Percentiles rank a stretch among this genome's conserved stretches.
phyloP scores from a whole-genome alignment of 2,888 invertebrate species.

The Drosophila phalerata region DNA sequence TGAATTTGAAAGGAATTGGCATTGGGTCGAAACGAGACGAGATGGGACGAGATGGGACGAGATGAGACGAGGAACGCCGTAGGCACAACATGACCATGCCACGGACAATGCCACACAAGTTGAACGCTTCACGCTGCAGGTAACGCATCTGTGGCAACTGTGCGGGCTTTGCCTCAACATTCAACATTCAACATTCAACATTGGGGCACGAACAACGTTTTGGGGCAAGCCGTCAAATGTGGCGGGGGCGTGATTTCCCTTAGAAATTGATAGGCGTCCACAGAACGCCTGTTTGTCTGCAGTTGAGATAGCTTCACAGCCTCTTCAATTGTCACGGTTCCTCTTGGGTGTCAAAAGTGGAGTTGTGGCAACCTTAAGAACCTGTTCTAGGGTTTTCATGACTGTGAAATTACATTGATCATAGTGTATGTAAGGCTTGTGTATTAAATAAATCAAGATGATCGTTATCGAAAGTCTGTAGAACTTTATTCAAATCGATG shows the following conservation, averaged over 20 bases:
- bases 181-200: too few relatives aligned
- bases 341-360: conserved; percentile 45
- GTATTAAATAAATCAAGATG: neutral
- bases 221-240: conserved; percentile 27
- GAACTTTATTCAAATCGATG: neutral
- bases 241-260: conserved; percentile 29
- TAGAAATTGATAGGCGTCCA: conserved; percentile 59
- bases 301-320: conserved; percentile 12
- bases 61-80: conserved; percentile 40
- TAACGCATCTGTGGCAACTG: conserved; percentile 32
- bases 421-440: neutral
- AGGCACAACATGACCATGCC: conserved; percentile 66
- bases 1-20: conserved; percentile 68
- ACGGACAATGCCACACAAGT: conserved; percentile 61
- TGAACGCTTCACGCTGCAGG: conserved; percentile 45
- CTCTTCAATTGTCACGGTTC: conserved; percentile 6
- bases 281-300: conserved; percentile 17
- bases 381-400: conserved; percentile 16
- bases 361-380: conserved; percentile 12
- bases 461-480: neutral
- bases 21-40: conserved; percentile 27
- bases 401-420: too few relatives aligned
- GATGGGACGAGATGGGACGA: neutral
- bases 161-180: conserved; percentile 11
- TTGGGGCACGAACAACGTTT: conserved; percentile 4